These are phyloP conservation scores for Tyto alba DNA, from an alignment of 2,113 vertebrate genomes.

Conservation along the genomic window DNA sequence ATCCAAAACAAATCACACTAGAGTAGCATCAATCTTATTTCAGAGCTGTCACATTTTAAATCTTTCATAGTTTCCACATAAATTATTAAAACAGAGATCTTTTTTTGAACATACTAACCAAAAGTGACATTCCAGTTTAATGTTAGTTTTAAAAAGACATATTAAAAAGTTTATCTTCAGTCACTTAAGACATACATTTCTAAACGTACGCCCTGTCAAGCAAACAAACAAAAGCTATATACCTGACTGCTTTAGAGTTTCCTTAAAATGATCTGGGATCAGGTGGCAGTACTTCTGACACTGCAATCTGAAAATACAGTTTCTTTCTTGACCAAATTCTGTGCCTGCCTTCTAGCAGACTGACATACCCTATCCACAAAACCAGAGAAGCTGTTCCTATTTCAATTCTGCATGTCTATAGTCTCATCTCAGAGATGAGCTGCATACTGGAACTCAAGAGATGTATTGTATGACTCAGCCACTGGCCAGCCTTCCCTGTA, in stretches of 20 bases:
- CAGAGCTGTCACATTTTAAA: constrained; percentile 12
- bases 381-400: neutral
- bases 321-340: neutral
- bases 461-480: neutral
- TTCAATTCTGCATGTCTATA: neutral
- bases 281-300: neutral
- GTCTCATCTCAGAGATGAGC: neutral
- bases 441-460: neutral
- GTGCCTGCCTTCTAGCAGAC: neutral
- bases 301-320: neutral
- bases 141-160: neutral
- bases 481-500: neutral
- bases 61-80: neutral
- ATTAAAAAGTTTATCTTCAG: neutral
- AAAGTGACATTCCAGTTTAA: neutral
- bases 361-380: neutral
- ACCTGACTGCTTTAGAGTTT: neutral
- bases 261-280: neutral
- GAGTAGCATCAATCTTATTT: constrained; percentile 25
- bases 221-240: neutral
- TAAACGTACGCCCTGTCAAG: neutral
- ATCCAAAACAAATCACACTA: constrained; percentile 18
- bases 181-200: neutral
- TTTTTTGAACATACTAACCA: neutral
- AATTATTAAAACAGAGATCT: neutral